Evolutionary conservation across 2,888 invertebrate species (phyloP).

Genomic region (Cephonodes hylas): DNA sequence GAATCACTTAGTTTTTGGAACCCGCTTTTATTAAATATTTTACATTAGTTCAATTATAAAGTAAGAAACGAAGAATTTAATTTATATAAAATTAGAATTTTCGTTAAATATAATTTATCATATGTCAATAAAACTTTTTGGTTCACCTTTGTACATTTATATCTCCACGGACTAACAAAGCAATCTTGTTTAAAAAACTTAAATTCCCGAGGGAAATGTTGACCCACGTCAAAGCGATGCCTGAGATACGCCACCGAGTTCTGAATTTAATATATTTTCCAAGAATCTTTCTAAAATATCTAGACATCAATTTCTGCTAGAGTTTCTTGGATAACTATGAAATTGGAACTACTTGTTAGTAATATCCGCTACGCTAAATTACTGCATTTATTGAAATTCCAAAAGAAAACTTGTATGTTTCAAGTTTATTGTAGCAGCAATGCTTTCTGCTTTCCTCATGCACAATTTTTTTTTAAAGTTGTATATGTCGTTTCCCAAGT

Average conservation of each 20-base stretch:
- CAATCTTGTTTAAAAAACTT: background rate
- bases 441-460: no score
- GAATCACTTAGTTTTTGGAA: no score
- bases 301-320: background rate
- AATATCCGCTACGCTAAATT: background rate
- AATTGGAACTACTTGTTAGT: background rate
- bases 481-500: no score
- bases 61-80: background rate
- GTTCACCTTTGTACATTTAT: background rate
- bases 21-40: no score
- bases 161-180: background rate
- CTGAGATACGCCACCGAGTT: background rate
- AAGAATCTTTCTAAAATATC: background rate
- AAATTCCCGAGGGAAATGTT: background rate
- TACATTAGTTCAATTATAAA: no score
- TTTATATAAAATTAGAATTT: background rate
- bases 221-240: background rate
- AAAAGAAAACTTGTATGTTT: background rate
- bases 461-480: no score
- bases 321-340: background rate
- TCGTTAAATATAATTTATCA: background rate
- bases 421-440: no score
- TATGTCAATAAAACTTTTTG: background rate
- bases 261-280: background rate
- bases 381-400: background rate